Evolutionary conservation across 2,797 vertebrate genomes (phyloP), one percentile per base, ranked within the genome.

Genomic region (Mus caroli): DNA sequence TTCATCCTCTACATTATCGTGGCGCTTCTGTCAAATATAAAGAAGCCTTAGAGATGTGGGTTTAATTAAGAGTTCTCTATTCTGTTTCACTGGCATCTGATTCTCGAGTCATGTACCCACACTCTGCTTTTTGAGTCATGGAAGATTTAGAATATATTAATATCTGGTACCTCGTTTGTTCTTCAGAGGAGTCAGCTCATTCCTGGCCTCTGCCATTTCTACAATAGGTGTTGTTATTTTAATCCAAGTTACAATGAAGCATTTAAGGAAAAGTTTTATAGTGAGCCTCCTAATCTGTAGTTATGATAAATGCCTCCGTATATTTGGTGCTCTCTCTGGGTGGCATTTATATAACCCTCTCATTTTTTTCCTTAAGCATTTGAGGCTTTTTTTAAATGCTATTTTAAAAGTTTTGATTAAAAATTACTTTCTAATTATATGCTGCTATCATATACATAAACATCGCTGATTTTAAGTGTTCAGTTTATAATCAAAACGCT

Each of bases 401-500:
- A 67, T 78, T 60, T 6, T 93, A 90, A 78, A 89, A 40, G 20
- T 34, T 91, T 37, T 37, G 10, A 69, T 92, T 94, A 92, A 92
- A 94, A 43, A 34, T 7, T n/a, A 67, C 46, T 83, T 90, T 56
- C 62, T 92, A 94, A 94, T 84, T 52, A 82, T 64, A 76, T 95
- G 76, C 56, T 80, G 2, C 28, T 60, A 31, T 37, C 3, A 19
- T 64, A 67, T 34, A 77, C 43, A 67, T 52, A 80, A 56, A 83
- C 52, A 88, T 43, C 76, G 80, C 43, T 88, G 43, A 91, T 75
- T 96, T 93, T 62, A 91, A 92, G 71, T 75, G 43, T n/a, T 83
- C 34, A 91, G 20, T 46, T 96, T 83, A 91, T 67, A 82, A 37
- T 19, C 67, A 82, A 93, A 94, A 62, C 9, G 7, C 4, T 73